These are phyloP conservation scores for Anhinga rufa DNA, from an alignment of 2,113 vertebrate genomes.

Conservation along the genomic window DNA sequence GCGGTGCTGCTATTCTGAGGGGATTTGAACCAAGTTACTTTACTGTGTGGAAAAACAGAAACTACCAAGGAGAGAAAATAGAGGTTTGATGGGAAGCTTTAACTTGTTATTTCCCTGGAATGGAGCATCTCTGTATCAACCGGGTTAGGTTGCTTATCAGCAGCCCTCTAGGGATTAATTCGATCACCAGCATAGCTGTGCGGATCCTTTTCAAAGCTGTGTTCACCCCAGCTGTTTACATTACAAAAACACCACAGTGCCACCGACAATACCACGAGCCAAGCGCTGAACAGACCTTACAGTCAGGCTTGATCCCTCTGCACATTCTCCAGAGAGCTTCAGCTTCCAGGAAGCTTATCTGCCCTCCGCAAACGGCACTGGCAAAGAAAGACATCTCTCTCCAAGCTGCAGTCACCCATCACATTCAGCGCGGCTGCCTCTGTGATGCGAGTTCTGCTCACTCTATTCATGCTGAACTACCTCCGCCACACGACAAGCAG, in stretches of 20 bases:
- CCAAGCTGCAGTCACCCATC: background rate
- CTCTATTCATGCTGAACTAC: background rate
- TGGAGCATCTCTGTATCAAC: background rate
- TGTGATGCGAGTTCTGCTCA: background rate
- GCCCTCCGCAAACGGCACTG: background rate
- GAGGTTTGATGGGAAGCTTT: background rate
- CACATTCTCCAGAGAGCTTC: background rate
- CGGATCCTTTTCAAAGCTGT: background rate
- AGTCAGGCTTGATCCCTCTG: background rate
- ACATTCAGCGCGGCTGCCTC: background rate
- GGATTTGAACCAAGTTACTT: background rate
- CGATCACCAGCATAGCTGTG: background rate
- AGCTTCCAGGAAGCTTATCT: constrained; percentile 4
- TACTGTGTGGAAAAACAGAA: background rate
- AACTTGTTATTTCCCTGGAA: background rate
- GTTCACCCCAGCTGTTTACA: background rate
- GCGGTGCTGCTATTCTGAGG: background rate
- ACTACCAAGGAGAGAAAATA: background rate
- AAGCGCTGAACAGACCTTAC: background rate
- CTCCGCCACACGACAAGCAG: background rate
- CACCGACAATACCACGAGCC: background rate
- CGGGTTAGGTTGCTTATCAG: background rate
- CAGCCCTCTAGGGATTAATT: background rate
- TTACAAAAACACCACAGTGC: background rate
- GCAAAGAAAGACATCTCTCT: background rate